Evolutionary conservation across 2,797 vertebrate genomes (phyloP).

Genomic region (Macrochelys suwanniensis): DNA sequence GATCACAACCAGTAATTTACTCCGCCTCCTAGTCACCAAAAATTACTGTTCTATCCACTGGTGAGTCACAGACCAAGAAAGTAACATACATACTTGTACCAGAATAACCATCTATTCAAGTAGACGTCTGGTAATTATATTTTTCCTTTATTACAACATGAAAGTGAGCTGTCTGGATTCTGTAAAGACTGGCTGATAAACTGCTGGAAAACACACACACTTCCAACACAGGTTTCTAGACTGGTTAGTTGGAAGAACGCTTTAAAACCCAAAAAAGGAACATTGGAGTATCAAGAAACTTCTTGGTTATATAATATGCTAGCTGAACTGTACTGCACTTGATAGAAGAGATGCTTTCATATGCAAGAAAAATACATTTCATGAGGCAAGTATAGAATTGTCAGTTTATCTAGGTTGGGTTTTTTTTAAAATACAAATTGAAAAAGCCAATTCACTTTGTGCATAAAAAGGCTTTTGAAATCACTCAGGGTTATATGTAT

Average conservation of each 20-base stretch:
- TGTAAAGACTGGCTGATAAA: neutral
- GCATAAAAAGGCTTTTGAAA: neutral
- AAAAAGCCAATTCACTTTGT: neutral
- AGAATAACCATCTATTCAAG: conserved; percentile 29
- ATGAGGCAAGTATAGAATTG: neutral
- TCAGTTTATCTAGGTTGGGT: neutral
- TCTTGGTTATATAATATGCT: neutral
- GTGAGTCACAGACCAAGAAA: conserved; percentile 55
- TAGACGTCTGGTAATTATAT: conserved; percentile 20
- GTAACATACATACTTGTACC: neutral
- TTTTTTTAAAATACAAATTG: neutral
- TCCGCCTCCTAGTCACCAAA: conserved; percentile 74
- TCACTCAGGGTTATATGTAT: neutral
- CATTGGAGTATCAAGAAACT: neutral
- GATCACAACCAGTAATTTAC: conserved; percentile 79
- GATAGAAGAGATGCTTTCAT: neutral
- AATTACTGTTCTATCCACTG: conserved; percentile 73
- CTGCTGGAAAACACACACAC: neutral
- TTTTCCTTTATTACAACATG: conserved; percentile 19
- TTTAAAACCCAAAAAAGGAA: conserved; percentile 25
- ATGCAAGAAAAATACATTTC: neutral
- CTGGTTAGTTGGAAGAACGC: conserved; percentile 8
- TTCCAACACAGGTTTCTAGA: neutral
- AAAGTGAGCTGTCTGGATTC: neutral
- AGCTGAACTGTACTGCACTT: neutral